A percentile compares a stretch with the other conserved stretches of the same genome.
Evolutionary conservation across 2,113 vertebrate species (phyloP).

Genomic region (Neoarius graeffei): DNA sequence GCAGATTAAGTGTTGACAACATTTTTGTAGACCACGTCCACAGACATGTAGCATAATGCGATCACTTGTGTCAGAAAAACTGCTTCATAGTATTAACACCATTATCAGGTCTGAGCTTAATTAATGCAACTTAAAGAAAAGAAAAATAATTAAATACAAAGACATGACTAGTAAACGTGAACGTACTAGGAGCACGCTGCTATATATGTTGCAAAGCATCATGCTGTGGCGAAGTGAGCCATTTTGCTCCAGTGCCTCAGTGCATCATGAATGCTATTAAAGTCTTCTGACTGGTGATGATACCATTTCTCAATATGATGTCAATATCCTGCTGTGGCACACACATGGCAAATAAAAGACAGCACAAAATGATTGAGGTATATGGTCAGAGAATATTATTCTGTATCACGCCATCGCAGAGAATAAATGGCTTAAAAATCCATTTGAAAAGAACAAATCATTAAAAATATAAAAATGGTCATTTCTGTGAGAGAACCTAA

Average conservation of each 20-base stretch:
- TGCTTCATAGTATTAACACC: not conserved
- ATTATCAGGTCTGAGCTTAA: not conserved
- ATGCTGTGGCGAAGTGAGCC: not conserved
- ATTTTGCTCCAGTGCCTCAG: not conserved
- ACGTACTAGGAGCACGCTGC: not conserved
- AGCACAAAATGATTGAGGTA: slow-evolving; percentile 26
- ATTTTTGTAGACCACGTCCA: not conserved
- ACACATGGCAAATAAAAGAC: slow-evolving; percentile 47
- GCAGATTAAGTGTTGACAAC: not conserved
- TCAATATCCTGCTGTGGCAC: slow-evolving; percentile 44
- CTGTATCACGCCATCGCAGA: slow-evolving; percentile 14
- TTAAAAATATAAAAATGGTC: not conserved
- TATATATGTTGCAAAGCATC: not conserved
- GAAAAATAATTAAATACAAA: not conserved
- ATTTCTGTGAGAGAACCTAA: not conserved
- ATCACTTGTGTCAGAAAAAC: not conserved
- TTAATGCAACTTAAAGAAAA: not conserved
- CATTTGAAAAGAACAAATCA: not conserved
- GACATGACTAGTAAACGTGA: not conserved
- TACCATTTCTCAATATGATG: slow-evolving; percentile 40
- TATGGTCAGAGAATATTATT: slow-evolving; percentile 42
- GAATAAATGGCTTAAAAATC: not conserved
- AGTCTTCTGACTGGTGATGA: slow-evolving; percentile 32
- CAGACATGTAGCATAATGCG: not conserved
- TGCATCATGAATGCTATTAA: slow-evolving; percentile 41